Conservation (phyloP, 2,888 invertebrate species). For the Eupithecia exiguata region DNA sequence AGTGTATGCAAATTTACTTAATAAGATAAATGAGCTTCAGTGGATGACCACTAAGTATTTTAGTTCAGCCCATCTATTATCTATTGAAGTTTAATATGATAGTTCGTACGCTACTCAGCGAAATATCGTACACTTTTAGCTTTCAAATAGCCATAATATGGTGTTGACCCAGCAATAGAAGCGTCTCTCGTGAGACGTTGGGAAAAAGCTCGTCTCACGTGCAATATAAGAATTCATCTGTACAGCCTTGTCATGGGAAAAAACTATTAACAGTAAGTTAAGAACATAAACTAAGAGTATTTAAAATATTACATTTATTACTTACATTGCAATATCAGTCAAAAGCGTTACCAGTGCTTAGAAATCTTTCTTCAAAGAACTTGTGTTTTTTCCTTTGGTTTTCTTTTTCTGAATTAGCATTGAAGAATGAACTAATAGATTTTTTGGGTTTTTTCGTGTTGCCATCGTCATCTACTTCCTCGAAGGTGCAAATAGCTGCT, state of each 20-base stretch:
- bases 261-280: background rate
- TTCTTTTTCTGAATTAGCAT: slow-evolving; percentile 56
- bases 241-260: background rate
- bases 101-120: slow-evolving; percentile 31
- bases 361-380: slow-evolving; percentile 87
- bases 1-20: slow-evolving; percentile 22
- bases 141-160: slow-evolving; percentile 25
- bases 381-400: slow-evolving; percentile 82
- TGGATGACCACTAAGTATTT: background rate
- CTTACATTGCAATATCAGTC: slow-evolving; percentile 56
- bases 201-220: background rate
- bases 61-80: background rate
- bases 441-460: slow-evolving; percentile 69
- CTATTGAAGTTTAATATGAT: slow-evolving; percentile 17
- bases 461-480: slow-evolving; percentile 84
- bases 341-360: slow-evolving; percentile 81
- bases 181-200: too few species aligned
- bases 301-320: slow-evolving; percentile 30
- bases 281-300: background rate
- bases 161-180: background rate
- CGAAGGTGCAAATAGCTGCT: slow-evolving; percentile 89
- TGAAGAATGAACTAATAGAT: slow-evolving; percentile 86
- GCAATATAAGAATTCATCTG: background rate
- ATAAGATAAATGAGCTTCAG: slow-evolving; percentile 19
- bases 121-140: slow-evolving; percentile 15